These are phyloP conservation scores for Sinosuthora webbiana DNA, from an alignment of 2,113 vertebrate genomes.

Conservation along the genomic window DNA sequence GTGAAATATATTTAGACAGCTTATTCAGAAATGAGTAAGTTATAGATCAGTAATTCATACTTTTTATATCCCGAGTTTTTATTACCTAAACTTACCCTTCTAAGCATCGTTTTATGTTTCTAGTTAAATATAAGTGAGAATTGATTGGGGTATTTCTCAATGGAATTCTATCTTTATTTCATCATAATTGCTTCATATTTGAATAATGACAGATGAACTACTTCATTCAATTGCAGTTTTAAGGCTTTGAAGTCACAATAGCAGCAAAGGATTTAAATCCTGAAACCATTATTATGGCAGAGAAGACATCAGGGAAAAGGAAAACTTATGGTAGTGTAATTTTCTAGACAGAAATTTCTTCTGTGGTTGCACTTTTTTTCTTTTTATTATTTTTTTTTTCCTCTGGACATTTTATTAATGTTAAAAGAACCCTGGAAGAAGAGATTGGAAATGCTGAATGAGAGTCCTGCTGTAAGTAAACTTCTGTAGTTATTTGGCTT, in stretches of 20 bases:
- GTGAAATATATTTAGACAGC: conserved; percentile 61
- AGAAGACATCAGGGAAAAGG: conserved; percentile 70
- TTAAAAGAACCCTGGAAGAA: not conserved
- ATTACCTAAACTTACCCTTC: conserved; percentile 73
- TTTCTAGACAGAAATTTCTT: conserved; percentile 49
- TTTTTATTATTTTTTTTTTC: not conserved
- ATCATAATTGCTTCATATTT: conserved; percentile 83
- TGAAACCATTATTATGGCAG: conserved; percentile 72
- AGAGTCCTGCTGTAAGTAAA: conserved; percentile 31
- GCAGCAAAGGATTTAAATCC: conserved; percentile 78
- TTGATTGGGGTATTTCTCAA: conserved; percentile 77
- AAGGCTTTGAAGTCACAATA: conserved; percentile 79
- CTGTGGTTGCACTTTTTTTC: not conserved
- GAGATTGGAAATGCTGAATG: conserved; percentile 16
- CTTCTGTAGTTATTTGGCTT: conserved; percentile 44
- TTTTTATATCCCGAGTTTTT: conserved; percentile 68
- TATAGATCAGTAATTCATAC: conserved; percentile 72
- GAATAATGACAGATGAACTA: conserved; percentile 82
- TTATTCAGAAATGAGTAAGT: conserved; percentile 53
- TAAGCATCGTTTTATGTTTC: conserved; percentile 75
- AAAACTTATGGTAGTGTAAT: conserved; percentile 71
- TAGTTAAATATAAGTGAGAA: conserved; percentile 80
- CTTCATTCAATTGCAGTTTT: conserved; percentile 76
- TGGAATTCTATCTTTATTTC: conserved; percentile 83
- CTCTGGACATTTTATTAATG: conserved; percentile 14